phyloP scores from a whole-genome alignment of 2,113 vertebrate species.

The Protomyctophum bolini region DNA sequence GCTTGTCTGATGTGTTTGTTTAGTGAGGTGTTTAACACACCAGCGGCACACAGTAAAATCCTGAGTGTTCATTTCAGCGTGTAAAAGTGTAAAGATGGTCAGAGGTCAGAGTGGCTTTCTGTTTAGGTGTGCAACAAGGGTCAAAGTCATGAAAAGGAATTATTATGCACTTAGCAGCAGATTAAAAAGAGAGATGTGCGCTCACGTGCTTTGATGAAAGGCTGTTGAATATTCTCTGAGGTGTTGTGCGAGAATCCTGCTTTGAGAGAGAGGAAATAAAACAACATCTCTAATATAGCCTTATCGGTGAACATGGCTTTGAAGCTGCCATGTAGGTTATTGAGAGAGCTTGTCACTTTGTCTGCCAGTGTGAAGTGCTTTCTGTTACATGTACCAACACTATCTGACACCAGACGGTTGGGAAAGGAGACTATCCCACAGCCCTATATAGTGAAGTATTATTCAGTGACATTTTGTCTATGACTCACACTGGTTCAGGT shows the following conservation, averaged over 20 bases:
- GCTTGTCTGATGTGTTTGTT: conserved; percentile 50
- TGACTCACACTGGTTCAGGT: conserved; percentile 73
- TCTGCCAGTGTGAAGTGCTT: conserved; percentile 16
- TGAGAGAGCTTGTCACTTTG: conserved; percentile 56
- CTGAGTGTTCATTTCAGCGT: too few species aligned
- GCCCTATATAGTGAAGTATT: conserved; percentile 63
- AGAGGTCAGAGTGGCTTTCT: conserved; percentile 61
- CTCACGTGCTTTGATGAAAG: conserved; percentile 56
- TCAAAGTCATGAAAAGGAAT: conserved; percentile 68
- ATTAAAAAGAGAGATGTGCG: conserved; percentile 59
- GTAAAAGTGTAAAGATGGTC: too few species aligned
- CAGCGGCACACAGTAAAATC: conserved; percentile 30
- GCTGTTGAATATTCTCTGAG: conserved; percentile 45
- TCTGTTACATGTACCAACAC: conserved; percentile 12
- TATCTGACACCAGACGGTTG: conserved; percentile 17
- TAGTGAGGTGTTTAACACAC: conserved; percentile 59
- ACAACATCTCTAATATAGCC: conserved; percentile 59
- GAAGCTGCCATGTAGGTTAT: conserved; percentile 56
- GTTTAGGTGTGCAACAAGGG: conserved; percentile 65
- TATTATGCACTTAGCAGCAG: conserved; percentile 67
- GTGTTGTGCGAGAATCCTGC: conserved; percentile 32
- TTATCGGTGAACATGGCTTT: conserved; percentile 64
- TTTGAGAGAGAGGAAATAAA: conserved; percentile 56
- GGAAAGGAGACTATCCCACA: conserved; percentile 47
- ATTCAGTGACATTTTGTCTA: conserved; percentile 61